Evolutionary conservation across 2,113 vertebrate genomes (phyloP).

Genomic region (Neogobius melanostomus): DNA sequence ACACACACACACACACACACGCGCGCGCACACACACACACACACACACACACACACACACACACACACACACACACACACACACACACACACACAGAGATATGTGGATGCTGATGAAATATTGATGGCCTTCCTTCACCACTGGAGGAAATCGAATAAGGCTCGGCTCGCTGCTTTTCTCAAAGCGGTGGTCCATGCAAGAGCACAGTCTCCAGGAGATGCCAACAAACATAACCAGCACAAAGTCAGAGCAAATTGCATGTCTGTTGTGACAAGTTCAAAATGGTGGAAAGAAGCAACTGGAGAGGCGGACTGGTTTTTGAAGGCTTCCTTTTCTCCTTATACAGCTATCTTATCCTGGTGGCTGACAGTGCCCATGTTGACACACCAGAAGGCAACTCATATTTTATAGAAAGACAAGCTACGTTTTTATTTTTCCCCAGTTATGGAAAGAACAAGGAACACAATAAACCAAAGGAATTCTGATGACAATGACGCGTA

Average conservation of each 20-base stretch:
- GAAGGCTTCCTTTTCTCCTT: neutral
- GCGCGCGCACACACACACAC: neutral
- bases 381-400: neutral
- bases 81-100: neutral
- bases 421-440: no score
- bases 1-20: neutral
- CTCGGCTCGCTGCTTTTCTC: slow-evolving; percentile 16
- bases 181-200: slow-evolving; percentile 3
- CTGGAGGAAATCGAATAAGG: slow-evolving; percentile 40
- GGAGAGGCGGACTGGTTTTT: neutral
- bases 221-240: slow-evolving; percentile 26
- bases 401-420: neutral
- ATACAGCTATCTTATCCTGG: neutral
- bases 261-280: slow-evolving; percentile 31
- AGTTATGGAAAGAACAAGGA: no score
- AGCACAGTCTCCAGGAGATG: slow-evolving; percentile 36
- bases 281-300: slow-evolving; percentile 21
- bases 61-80: slow-evolving; percentile 1
- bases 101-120: slow-evolving; percentile 39
- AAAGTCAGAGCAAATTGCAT: slow-evolving; percentile 4
- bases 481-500: no score
- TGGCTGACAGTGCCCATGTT: neutral
- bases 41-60: neutral
- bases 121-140: slow-evolving; percentile 26
- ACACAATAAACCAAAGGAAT: no score